phyloP scores from a whole-genome alignment of 1,140 invertebrate species.

The Nebria ingens region DNA sequence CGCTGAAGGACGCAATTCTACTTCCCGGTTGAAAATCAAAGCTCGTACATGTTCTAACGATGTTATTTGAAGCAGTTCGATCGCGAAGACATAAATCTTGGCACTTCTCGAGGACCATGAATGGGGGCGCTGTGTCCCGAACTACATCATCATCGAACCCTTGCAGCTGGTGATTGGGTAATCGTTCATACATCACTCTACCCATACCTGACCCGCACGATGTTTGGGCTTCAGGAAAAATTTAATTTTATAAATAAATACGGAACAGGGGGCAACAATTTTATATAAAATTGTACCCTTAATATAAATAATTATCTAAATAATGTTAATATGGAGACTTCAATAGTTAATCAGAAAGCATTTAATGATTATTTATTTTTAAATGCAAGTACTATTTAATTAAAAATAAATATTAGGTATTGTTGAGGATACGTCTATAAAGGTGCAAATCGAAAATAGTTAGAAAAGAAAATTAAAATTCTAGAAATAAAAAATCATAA shows the following conservation, averaged over 20 bases:
- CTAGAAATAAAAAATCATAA: constrained; percentile 4
- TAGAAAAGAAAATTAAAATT: constrained; percentile 3
- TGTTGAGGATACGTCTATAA: too few species aligned
- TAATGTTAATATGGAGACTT: too few species aligned
- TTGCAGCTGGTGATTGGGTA: constrained; percentile 79
- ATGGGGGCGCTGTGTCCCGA: constrained; percentile 68
- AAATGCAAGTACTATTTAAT: too few species aligned
- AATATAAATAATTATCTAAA: too few species aligned
- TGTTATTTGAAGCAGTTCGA: constrained; percentile 64
- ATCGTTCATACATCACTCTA: constrained; percentile 74
- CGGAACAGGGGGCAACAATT: too few species aligned
- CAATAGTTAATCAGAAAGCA: too few species aligned
- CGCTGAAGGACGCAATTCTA: constrained; percentile 67
- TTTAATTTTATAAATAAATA: too few species aligned
- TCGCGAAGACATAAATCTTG: constrained; percentile 77
- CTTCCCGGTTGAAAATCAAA: constrained; percentile 85
- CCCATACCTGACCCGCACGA: constrained; percentile 67
- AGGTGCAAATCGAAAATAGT: background rate
- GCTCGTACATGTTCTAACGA: constrained; percentile 69
- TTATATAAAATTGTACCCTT: too few species aligned
- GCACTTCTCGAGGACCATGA: constrained; percentile 71
- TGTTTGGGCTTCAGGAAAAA: constrained; percentile 60
- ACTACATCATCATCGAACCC: constrained; percentile 82
- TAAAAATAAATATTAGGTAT: too few species aligned
- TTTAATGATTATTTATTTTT: too few species aligned